A percentile compares a stretch with the other conserved stretches of the same genome.
Evolutionary conservation across 2,888 invertebrate genomes (phyloP).

Genomic region (Brachynemurus nebulosus): DNA sequence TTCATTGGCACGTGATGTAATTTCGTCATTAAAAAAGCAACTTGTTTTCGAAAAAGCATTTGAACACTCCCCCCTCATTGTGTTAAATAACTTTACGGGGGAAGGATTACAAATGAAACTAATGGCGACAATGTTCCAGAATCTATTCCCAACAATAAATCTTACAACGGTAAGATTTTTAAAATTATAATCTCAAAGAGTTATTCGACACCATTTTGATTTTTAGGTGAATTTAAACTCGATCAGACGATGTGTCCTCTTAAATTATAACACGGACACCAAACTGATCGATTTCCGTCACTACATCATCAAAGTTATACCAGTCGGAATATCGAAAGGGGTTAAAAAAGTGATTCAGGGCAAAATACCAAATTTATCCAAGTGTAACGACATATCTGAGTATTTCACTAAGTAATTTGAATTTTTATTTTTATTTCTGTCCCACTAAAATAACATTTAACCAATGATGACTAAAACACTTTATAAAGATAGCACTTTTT

Average conservation of each 20-base stretch:
- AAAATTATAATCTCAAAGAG: too few species aligned
- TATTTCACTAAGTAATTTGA: conserved; percentile 75
- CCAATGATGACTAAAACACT: too few species aligned
- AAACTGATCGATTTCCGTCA: conserved; percentile 86
- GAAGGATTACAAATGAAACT: conserved; percentile 82
- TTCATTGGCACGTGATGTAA: conserved; percentile 69
- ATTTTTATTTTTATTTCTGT: conserved; percentile 24
- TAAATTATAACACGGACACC: conserved; percentile 76
- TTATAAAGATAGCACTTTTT: too few species aligned
- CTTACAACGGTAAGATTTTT: conserved; percentile 74
- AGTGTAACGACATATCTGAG: conserved; percentile 75
- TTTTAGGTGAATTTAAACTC: conserved; percentile 70
- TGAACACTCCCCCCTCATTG: conserved; percentile 76
- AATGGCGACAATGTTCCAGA: conserved; percentile 93
- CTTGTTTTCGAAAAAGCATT: conserved; percentile 71
- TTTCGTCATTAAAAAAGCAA: conserved; percentile 74
- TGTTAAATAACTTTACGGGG: conserved; percentile 80
- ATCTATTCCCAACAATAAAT: conserved; percentile 96
- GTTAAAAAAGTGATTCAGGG: conserved; percentile 87
- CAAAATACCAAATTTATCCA: conserved; percentile 79
- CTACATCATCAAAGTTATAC: conserved; percentile 84
- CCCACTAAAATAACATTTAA: neutral
- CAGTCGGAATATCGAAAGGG: conserved; percentile 78
- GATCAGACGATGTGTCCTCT: conserved; percentile 75
- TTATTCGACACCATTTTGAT: too few species aligned